phyloP scores from a whole-genome alignment of 1,140 invertebrate genomes.

The Calliopsis andreniformis region DNA sequence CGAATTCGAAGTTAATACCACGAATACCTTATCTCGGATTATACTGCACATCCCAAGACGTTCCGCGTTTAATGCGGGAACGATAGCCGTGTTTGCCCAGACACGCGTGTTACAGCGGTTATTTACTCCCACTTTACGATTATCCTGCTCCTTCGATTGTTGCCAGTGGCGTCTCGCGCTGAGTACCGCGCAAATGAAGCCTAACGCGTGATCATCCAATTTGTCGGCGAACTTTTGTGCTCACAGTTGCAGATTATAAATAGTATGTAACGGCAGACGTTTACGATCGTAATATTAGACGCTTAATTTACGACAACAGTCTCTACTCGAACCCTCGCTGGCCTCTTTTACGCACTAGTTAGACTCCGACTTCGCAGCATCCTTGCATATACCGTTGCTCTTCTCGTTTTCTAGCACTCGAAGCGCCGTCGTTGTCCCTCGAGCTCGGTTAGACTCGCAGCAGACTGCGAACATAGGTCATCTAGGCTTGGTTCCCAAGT shows the following conservation, averaged over 20 bases:
- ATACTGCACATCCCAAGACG: too few species aligned
- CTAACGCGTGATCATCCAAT: constrained; percentile 51
- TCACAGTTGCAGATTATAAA: constrained; percentile 56
- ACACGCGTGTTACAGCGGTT: background rate
- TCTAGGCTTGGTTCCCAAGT: too few species aligned
- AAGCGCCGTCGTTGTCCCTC: background rate
- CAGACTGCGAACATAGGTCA: too few species aligned
- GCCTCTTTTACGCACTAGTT: too few species aligned
- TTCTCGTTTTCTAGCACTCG: too few species aligned
- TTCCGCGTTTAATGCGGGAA: too few species aligned
- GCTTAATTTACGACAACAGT: constrained; percentile 51
- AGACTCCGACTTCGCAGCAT: too few species aligned
- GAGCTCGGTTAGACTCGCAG: too few species aligned
- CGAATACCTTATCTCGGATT: too few species aligned
- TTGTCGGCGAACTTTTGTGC: constrained; percentile 59
- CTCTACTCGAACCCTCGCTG: background rate
- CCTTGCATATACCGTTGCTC: too few species aligned
- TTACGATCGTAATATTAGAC: constrained; percentile 49
- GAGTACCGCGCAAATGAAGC: constrained; percentile 31
- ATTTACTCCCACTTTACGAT: background rate
- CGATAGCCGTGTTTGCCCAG: background rate
- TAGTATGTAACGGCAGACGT: constrained; percentile 53
- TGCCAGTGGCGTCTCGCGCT: background rate
- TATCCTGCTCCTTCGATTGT: constrained; percentile 31
- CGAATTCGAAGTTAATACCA: too few species aligned